Evolutionary conservation across 2,888 invertebrate genomes (phyloP).

Genomic region (Caenorhabditis becei): DNA sequence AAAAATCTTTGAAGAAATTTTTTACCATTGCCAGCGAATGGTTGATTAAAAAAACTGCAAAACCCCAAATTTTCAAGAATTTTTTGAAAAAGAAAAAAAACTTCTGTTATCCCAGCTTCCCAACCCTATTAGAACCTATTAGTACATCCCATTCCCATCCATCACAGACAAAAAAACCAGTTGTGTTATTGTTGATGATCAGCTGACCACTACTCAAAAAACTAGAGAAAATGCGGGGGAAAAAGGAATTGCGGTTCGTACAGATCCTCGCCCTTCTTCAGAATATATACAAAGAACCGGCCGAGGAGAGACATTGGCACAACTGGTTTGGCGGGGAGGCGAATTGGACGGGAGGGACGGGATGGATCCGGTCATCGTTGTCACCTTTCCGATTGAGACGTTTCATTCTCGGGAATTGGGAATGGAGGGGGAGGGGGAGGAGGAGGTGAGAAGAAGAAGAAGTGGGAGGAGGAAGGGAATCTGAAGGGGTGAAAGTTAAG

Average conservation of each 20-base stretch:
- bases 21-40: no score
- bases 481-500: no score
- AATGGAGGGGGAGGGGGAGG: no score
- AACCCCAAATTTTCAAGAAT: no score
- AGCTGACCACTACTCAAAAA: conserved; percentile 2
- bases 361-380: not conserved
- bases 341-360: not conserved
- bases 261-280: not conserved
- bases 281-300: not conserved
- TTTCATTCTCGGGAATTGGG: no score
- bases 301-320: not conserved
- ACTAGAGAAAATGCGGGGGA: not conserved
- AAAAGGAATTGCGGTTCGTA: not conserved
- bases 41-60: no score
- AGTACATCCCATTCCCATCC: not conserved
- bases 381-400: no score
- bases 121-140: not conserved
- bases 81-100: no score
- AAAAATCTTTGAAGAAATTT: no score
- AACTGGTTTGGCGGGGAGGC: not conserved
- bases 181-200: conserved; percentile 1
- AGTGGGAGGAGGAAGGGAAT: no score
- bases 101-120: no score
- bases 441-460: no score
- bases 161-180: not conserved